Evolutionary conservation across 2,113 vertebrate genomes (phyloP), one percentile per base, ranked within the genome.

Genomic region (Ceyx margarethae): DNA sequence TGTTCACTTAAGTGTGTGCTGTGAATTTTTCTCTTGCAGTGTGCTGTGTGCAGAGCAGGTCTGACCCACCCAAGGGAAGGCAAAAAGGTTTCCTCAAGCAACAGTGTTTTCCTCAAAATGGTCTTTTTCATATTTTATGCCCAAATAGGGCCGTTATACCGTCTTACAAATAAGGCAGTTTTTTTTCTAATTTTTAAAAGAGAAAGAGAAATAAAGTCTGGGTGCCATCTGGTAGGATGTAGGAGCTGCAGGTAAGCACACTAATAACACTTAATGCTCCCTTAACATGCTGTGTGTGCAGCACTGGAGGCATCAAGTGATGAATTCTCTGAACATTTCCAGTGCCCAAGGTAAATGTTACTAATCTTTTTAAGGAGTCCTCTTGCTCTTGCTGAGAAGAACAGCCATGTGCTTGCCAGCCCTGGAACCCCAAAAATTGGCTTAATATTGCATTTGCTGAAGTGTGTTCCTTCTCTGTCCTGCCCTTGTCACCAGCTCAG

Each of bases 201-300:
- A 50, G 64, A 73, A 79, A 62, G 74, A 46, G 79, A 85, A 91
- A 72, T 64, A 72, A 89, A 84, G 23, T 84, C 51, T 87, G 54
- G 17, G 22, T 92, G 68, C 89, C 91, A 91, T 89, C 94, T 94
- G 92, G 61, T 92, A 96, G 81, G 78, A 19, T 91, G 65, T 19
- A 26, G 86, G 74, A 96, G 71, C 94, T 90, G 89, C 91, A 95
- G 94, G 93, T 94, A 95, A 89, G 85, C 91, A 87, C 64, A 65
- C 87, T 94, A 95, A 90, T 94, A 91, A 89, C 81, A 57, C 80
- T 88, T 89, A 94, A 90, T 81, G 82, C 87, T 81, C 13, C 82
- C 35, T 50, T 81, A 80, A 69, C 77, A 56, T 51, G 89, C 92
- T 94, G 94, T 81, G 89, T 84, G 81, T 95, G 82, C 74, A 96